Percentiles rank a stretch among this genome's conserved stretches.
These are phyloP conservation scores for Trileptium ribeirensis DNA, from an alignment of 2,888 invertebrate genomes.

Conservation along the genomic window DNA sequence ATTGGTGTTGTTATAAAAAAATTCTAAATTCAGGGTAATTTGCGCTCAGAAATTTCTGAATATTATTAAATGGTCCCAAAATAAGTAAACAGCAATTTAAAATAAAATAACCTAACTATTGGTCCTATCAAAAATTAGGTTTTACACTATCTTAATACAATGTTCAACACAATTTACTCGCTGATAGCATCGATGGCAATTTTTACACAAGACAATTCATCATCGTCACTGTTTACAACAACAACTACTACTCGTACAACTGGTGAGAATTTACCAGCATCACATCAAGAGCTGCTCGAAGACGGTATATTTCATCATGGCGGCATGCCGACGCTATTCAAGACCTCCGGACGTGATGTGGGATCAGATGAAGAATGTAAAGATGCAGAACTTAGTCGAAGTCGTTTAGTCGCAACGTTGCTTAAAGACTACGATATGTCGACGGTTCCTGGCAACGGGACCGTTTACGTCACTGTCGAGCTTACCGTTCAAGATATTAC, in stretches of 20 bases:
- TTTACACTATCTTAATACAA: too few relatives aligned
- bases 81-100: too few relatives aligned
- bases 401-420: not conserved
- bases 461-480: conserved; percentile 20
- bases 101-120: too few relatives aligned
- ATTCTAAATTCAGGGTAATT: too few relatives aligned
- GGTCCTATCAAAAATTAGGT: too few relatives aligned
- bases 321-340: not conserved
- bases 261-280: too few relatives aligned
- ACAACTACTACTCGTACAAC: too few relatives aligned
- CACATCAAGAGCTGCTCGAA: not conserved
- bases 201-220: not conserved
- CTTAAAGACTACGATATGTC: conserved; percentile 15
- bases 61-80: too few relatives aligned
- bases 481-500: conserved; percentile 24
- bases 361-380: not conserved
- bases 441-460: not conserved
- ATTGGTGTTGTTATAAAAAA: too few relatives aligned
- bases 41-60: too few relatives aligned
- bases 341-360: too few relatives aligned
- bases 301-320: not conserved
- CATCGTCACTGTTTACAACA: too few relatives aligned
- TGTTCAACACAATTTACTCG: not conserved
- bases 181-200: not conserved
- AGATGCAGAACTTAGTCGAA: not conserved